phyloP scores from a whole-genome alignment of 2,888 invertebrate species.

The Drosophila trichaetosa region DNA sequence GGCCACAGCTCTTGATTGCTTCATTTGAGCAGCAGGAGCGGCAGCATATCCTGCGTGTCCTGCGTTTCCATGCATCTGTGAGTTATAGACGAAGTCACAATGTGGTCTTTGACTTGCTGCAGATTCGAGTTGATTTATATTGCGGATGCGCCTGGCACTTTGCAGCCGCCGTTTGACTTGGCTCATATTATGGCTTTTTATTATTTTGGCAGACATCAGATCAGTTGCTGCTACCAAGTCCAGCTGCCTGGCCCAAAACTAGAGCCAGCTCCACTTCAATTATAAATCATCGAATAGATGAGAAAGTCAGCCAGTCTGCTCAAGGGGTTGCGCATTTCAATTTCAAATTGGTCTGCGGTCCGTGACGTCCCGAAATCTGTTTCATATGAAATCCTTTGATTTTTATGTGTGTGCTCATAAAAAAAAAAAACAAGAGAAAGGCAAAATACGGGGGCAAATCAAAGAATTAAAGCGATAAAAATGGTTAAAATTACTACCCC shows the following conservation, averaged over 20 bases:
- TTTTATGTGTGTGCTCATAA: conserved; percentile 59
- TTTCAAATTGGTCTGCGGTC: conserved; percentile 69
- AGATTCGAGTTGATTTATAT: conserved; percentile 77
- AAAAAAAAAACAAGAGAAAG: conserved; percentile 33
- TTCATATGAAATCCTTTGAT: conserved; percentile 47
- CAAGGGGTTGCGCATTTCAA: conserved; percentile 20
- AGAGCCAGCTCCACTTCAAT: conserved; percentile 18
- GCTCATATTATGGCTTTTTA: conserved; percentile 49
- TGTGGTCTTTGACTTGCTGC: conserved; percentile 18
- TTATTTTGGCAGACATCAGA: conserved; percentile 34
- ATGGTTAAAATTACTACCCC: conserved; percentile 38
- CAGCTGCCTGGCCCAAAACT: conserved; percentile 32
- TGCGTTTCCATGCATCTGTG: conserved; percentile 26
- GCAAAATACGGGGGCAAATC: conserved; percentile 35
- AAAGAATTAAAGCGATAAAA: conserved; percentile 59
- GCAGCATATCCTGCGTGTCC: conserved; percentile 29
- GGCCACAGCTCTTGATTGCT: conserved; percentile 60
- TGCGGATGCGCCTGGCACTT: conserved; percentile 80
- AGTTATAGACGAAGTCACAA: conserved; percentile 58
- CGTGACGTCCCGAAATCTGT: conserved; percentile 39
- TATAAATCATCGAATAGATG: conserved; percentile 28
- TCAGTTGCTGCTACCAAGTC: neutral
- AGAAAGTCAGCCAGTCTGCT: neutral
- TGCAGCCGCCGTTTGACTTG: conserved; percentile 51
- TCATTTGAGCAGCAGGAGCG: conserved; percentile 49